phyloP scores from a whole-genome alignment of 1,140 invertebrate species.

The Pogonus chalceus region DNA sequence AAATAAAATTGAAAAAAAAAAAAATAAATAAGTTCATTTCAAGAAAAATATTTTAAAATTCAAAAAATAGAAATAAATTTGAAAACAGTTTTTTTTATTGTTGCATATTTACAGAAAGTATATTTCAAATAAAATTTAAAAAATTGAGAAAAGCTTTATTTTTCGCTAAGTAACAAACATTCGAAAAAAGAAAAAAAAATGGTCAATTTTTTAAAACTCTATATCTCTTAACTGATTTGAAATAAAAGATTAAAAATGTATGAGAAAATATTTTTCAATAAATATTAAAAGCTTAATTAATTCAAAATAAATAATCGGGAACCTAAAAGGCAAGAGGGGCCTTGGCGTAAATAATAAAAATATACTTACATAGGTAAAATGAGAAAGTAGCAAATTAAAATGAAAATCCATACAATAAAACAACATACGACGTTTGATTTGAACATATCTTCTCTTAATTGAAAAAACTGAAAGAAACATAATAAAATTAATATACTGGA shows the following conservation, averaged over 20 bases:
- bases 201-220: no score
- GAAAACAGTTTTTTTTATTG: no score
- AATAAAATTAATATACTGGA: neutral
- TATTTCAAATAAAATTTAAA: no score
- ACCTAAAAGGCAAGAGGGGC: no score
- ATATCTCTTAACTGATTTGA: no score
- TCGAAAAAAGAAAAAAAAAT: no score
- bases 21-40: neutral
- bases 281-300: constrained; percentile 5
- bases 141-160: no score
- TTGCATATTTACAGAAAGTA: no score
- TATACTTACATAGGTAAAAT: constrained; percentile 62
- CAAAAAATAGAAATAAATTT: no score
- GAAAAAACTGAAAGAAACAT: constrained; percentile 54
- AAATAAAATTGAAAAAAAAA: no score
- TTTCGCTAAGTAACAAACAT: no score
- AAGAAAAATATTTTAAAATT: neutral
- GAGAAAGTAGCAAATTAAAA: constrained; percentile 66
- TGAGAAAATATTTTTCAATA: constrained; percentile 10
- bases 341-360: no score
- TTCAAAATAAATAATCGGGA: neutral
- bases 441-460: constrained; percentile 86
- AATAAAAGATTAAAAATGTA: constrained; percentile 8
- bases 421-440: constrained; percentile 90
- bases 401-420: constrained; percentile 82